phyloP scores from a whole-genome alignment of 2,797 vertebrate genomes.

The Margarornis squamiger region DNA sequence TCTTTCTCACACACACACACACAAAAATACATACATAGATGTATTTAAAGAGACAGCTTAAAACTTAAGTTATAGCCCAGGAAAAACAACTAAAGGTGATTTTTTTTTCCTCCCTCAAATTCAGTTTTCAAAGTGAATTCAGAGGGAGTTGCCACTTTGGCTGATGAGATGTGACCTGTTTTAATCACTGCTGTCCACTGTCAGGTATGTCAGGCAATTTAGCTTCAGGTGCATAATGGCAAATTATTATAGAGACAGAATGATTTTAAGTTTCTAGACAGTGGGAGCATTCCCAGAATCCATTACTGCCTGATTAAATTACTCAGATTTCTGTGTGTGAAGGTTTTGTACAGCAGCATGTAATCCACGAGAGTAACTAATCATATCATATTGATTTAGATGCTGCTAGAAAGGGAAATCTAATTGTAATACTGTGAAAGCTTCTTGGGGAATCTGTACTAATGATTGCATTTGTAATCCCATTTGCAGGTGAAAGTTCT shows the following conservation, averaged over 20 bases:
- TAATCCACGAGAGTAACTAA: conserved; percentile 79
- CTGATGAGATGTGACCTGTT: conserved; percentile 74
- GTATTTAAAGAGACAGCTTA: conserved; percentile 4
- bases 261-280: conserved; percentile 77
- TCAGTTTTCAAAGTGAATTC: conserved; percentile 60
- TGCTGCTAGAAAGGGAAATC: conserved; percentile 81
- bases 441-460: conserved; percentile 79
- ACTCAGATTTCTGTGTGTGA: conserved; percentile 77
- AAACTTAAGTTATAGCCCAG: conserved; percentile 29
- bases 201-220: conserved; percentile 72
- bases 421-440: conserved; percentile 81
- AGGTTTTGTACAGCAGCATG: conserved; percentile 78
- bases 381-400: conserved; percentile 84
- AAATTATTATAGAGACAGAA: conserved; percentile 75
- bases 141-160: conserved; percentile 50
- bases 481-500: conserved; percentile 81
- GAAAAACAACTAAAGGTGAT: conserved; percentile 1
- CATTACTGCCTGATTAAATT: conserved; percentile 84
- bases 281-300: conserved; percentile 78
- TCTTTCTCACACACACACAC: neutral
- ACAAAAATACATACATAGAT: neutral
- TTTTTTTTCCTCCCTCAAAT: conserved; percentile 15
- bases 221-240: conserved; percentile 75
- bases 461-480: conserved; percentile 82
- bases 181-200: conserved; percentile 74